phyloP scores from a whole-genome alignment of 2,797 vertebrate species.

The Martes flavigula region DNA sequence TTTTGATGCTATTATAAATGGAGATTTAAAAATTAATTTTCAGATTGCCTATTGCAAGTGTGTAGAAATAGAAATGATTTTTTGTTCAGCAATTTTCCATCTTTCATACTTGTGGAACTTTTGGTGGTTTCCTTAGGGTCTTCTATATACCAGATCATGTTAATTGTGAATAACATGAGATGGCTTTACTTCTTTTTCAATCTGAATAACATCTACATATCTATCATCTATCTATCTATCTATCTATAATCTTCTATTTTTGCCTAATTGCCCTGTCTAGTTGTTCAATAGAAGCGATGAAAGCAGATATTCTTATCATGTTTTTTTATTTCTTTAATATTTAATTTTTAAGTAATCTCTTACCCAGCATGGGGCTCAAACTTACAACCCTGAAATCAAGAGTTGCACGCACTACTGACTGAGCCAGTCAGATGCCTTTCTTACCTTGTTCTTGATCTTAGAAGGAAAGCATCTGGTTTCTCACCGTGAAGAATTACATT shows the following conservation, averaged over 20 bases:
- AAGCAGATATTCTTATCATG: neutral
- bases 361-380: neutral
- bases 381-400: neutral
- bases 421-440: neutral
- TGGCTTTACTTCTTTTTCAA: neutral
- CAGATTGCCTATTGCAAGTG: neutral
- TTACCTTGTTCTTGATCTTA: neutral
- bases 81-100: neutral
- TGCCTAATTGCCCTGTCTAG: neutral
- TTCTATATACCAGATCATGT: neutral
- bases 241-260: neutral
- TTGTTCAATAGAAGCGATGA: neutral
- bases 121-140: neutral
- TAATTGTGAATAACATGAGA: neutral
- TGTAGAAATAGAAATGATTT: neutral
- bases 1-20: neutral
- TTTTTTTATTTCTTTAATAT: neutral
- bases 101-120: neutral
- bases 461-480: neutral
- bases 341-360: neutral
- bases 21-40: neutral
- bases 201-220: neutral
- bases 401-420: neutral
- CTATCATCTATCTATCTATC: too few relatives aligned
- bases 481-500: neutral